A percentile compares a stretch with the other conserved stretches of the same genome.
Evolutionary conservation across 2,888 invertebrate genomes (phyloP).

Genomic region (Odontocolon sp.): DNA sequence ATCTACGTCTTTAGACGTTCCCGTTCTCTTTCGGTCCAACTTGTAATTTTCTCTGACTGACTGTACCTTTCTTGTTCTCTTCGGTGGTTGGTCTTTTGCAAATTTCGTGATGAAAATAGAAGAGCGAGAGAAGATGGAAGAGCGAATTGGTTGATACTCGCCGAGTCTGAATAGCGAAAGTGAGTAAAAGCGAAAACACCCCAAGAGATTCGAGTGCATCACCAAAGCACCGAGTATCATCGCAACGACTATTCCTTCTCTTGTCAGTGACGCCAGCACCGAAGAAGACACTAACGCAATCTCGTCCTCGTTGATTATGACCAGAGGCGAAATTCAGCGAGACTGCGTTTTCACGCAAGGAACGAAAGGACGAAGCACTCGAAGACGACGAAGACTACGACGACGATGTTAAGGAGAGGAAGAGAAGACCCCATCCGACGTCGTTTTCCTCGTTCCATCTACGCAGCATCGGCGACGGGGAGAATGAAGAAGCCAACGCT

Average conservation of each 20-base stretch:
- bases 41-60: slow-evolving; percentile 4
- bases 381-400: slow-evolving; percentile 5
- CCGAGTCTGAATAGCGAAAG: slow-evolving; percentile 20
- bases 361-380: slow-evolving; percentile 41
- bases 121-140: not conserved
- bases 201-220: slow-evolving; percentile 20
- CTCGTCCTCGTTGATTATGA: slow-evolving; percentile 71
- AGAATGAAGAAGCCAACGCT: slow-evolving; percentile 41
- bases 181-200: slow-evolving; percentile 51
- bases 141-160: too few species aligned
- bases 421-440: not conserved
- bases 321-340: slow-evolving; percentile 64
- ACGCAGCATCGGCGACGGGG: slow-evolving; percentile 6
- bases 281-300: slow-evolving; percentile 67
- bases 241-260: slow-evolving; percentile 42
- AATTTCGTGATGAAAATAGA: not conserved
- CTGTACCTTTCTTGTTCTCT: not conserved
- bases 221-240: not conserved
- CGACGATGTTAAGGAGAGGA: not conserved
- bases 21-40: too few species aligned
- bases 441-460: slow-evolving; percentile 19
- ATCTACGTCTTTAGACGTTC: slow-evolving; percentile 13
- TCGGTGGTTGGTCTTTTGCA: slow-evolving; percentile 16
- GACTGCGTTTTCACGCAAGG: slow-evolving; percentile 25
- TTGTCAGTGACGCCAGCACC: slow-evolving; percentile 23